Conservation (phyloP, 2,797 vertebrate species). For the Muscicapa comitata region DNA sequence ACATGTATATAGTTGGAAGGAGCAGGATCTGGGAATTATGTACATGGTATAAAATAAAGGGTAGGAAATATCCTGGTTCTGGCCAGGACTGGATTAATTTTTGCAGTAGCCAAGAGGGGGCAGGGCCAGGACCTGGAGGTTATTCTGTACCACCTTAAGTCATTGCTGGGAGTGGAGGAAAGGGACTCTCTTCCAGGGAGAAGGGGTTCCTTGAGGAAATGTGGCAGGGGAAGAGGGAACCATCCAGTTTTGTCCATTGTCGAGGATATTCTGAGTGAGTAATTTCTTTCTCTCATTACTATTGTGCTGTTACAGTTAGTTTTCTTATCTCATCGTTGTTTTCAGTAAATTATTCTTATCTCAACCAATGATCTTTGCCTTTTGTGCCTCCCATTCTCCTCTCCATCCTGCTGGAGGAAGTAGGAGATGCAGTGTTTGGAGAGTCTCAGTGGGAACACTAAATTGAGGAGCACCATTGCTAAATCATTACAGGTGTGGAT, state of each 20-base stretch:
- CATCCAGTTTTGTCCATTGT: background rate
- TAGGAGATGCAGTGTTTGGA: background rate
- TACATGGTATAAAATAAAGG: background rate
- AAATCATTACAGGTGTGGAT: background rate
- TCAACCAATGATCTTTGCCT: background rate
- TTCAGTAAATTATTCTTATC: background rate
- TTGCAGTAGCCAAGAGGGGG: background rate
- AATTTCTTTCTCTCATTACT: background rate
- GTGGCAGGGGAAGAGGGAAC: background rate
- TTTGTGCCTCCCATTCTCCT: background rate
- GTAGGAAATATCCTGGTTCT: background rate
- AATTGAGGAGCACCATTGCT: background rate
- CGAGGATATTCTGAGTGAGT: background rate
- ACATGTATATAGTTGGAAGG: background rate
- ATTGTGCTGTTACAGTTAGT: background rate
- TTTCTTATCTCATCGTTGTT: background rate
- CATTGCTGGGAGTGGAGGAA: background rate
- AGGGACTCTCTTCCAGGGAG: background rate
- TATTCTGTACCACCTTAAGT: background rate
- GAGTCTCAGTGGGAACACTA: rapidly evolving
- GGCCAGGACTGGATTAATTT: background rate
- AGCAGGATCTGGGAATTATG: background rate
- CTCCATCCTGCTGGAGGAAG: background rate
- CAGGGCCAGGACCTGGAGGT: background rate
- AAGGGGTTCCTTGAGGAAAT: background rate